Base-by-base conservation (phyloP, 2,797 vertebrate species). In the Diplodus sargus region DNA sequence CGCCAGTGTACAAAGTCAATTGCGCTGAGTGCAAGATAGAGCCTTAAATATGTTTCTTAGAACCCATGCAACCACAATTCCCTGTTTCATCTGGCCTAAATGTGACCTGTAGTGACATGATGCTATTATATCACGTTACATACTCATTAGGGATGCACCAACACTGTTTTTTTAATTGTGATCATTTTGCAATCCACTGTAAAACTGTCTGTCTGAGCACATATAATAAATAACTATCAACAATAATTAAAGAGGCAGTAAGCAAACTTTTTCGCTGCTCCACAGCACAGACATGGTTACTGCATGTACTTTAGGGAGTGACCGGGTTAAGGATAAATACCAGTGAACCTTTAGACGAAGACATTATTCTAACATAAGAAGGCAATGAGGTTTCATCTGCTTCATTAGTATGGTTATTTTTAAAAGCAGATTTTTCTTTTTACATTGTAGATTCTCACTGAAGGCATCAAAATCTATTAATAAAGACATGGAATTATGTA, bases 101-200 rank as follows among this genome's bases (percentile, higher is more conserved):
- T n/a, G 13, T 62, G 61, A 72, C 52, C 48, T 63, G 42, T 45
- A 22, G 22, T 56, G 25, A 69, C n/a, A 61, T 4, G 17, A 57
- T 9, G 34, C 13, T 17, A 16, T 79, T 18, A 14, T 13, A 53
- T 54, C 57, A 53, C 67, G 54, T 83, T 30, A 64, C 54, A 71
- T 18, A 43, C 13, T 7, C 8, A 68, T 58, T 18, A 69, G 43
- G 76, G 59, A 71, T 79, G 78, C 61, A 78, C 57, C 64, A 57
- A 64, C 65, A 65, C n/a, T n/a, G 28, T 74, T 0, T 69, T 79
- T 79, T 53, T 61, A 22, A 48, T 15, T 68, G 57, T 73, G 13
- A 80, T 56, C 10, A 59, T 71, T 76, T 70, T 18, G 73, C 69
- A 65, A 59, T 53, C 34, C 51, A 22, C n/a, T 64, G 47, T 34